Base-by-base conservation (phyloP, 2,888 invertebrate species). In the Drosophila mercatorum region DNA sequence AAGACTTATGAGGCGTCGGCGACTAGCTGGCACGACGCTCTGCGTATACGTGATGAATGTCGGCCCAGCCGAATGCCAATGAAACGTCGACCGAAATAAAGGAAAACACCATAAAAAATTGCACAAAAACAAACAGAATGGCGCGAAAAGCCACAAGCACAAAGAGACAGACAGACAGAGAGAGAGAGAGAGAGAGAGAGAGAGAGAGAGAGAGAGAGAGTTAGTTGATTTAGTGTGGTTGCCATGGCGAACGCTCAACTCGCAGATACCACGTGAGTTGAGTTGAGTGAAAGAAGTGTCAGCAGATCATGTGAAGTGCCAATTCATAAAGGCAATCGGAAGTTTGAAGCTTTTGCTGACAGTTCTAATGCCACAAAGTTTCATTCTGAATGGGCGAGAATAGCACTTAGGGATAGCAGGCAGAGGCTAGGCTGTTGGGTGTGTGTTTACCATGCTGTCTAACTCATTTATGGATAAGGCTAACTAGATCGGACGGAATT, bases 31-130 rank as follows among this genome's bases (percentile, higher is more conserved):
- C 71, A 79, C 57, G 66, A 80, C 57, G 66, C 61, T 72, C 61
- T 72, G 82, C 85, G 79, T 79, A 84, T 85, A 75, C 83, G 75
- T 83, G 86, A 88, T 78, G 75, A 78, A 70, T 65, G 72, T 57
- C 60, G 67, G 68, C 65, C 53, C 62, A 66, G 56, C 63, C 66
- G 71, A 78, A 83, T 58, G 59, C 89, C 79, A 84, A 88, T 86
- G 79, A 88, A 86, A 78, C 69, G 82, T 75, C 60, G 70, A 69
- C 26, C 46, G 57, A 59, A 78, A 66, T 55, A 47, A 26, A 46
- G 44, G 34, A 26, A 59, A 47, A 47, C 28, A 49, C 28, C 67
- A 78, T 78, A 65, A 72, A 81, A 87, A 87, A 83, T 68, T 65
- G 73, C 62, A 70, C 59, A 72, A 76, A 75, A 76, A 75, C 63